phyloP scores from a whole-genome alignment of 2,888 invertebrate species.

The Abscondita cerata region DNA sequence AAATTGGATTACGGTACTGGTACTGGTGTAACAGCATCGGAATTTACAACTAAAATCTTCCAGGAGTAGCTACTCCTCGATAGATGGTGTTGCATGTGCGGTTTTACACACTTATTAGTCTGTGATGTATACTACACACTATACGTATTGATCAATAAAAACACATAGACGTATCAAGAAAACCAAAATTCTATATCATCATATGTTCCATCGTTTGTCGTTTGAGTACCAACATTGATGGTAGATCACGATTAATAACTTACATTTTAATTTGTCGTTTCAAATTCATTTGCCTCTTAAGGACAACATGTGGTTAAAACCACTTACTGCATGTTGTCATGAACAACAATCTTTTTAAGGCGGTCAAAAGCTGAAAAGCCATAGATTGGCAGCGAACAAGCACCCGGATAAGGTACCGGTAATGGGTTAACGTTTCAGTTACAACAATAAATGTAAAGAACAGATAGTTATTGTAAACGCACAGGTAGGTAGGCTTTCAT shows the following conservation, averaged over 20 bases:
- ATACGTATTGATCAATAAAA: no score
- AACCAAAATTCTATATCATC: no score
- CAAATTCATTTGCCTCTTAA: not conserved
- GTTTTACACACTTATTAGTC: no score
- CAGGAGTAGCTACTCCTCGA: no score
- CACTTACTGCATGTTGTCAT: not conserved
- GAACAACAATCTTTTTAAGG: conserved; percentile 9
- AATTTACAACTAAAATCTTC: no score
- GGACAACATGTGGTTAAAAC: not conserved
- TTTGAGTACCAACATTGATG: not conserved
- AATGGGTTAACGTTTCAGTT: conserved; percentile 32
- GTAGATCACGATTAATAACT: not conserved
- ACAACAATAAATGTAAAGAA: conserved; percentile 40
- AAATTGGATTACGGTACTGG: no score
- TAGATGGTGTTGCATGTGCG: no score
- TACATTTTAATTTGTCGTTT: not conserved
- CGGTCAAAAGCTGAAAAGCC: conserved; percentile 13
- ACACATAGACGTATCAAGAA: no score
- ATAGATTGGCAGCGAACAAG: conserved; percentile 26
- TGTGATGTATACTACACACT: no score
- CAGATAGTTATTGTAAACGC: conserved; percentile 41
- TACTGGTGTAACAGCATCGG: no score
- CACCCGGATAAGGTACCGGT: conserved; percentile 35
- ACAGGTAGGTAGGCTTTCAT: conserved; percentile 49
- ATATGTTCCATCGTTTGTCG: no score